Base-by-base conservation (phyloP, 2,888 invertebrate genomes). In the Cerceris ruficornis region DNA sequence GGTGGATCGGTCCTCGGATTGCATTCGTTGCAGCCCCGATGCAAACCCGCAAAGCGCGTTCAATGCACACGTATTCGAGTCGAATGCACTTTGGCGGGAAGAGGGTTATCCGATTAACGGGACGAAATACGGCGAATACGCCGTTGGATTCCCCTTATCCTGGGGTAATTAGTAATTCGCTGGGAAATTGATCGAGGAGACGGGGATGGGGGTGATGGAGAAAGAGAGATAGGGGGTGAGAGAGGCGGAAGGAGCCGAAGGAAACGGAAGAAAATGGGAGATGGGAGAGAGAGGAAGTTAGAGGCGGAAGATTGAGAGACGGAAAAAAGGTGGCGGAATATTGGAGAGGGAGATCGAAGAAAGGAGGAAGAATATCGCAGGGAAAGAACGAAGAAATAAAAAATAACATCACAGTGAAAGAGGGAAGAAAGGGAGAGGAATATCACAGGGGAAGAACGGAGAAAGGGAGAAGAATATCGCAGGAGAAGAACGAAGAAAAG, bases 101-200 rank as follows among this genome's bases (percentile, higher is more conserved):
- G 13, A 9, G 57, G 11, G 42, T 55, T 61, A 67, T 75, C 61
- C 79, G 61, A 46, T 66, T 60, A 71, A 58, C 67, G 52, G 41
- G 57, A 60, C 49, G 55, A 66, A 66, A 66, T 55, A 28, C 49
- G 66, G 14, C 65, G 54, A 71, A 75, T 71, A 42, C 68, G 64
- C 43, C 42, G 14, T 64, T 70, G 58, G 65, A 65, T 68, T 66
- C 50, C 62, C 15, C 52, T 43, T 64, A 50, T 69, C 67, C 69
- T 11, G 13, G 58, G 2, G 58, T 58, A 17, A 55, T 55, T 55
- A 28, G 17, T 55, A 17, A 17, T 55, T 17, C 55, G 28, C 17
- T 11, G 55, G 17, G 55, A 55, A 55, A 46, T 46, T 13, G 46
- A 13, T 11, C 46, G 9, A 28, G 28, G 28, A 28, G 28, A 28